Base-by-base conservation (phyloP, 1,140 invertebrate genomes). In the Mizuhopecten yessoensis region DNA sequence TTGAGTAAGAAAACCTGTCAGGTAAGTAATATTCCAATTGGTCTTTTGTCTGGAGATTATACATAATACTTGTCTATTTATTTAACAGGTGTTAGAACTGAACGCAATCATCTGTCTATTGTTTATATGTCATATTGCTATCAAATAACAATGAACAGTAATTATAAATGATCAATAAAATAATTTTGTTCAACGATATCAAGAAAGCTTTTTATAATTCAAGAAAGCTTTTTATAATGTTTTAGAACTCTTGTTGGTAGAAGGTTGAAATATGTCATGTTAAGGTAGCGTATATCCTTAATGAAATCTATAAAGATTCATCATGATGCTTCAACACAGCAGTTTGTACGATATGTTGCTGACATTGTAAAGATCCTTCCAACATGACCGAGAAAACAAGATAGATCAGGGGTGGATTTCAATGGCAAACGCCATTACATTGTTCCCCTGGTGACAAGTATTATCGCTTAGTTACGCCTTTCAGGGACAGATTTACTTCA, bases 381-480 rank as follows among this genome's bases (percentile, higher is more conserved):
- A 75, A 5, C 57, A 75, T 13, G 57, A 29, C 23, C 11, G 57
- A 75, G 57, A 75, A 75, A 75, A 75, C 11, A n/a, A 45, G 57
- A 29, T 29, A 75, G 57, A 75, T 75, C 57, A 75, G n/a, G 57
- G 57, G 13, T 49, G 45, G 5, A 9, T 29, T 75, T 75, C 11
- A 29, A n/a, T 13, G n/a, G 29, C 57, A 75, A 75, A 29, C 57
- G 29, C 57, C 57, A 75, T 75, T 29, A 75, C 23, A 75, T 75
- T 75, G 57, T 75, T 75, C 20, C 57, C 23, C 23, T 75, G n/a
- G 57, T 75, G 57, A 75, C 57, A 75, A 75, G 23, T 75, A 75
- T 75, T 75, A n/a, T 75, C 23, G 23, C 57, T 75, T 75, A 75
- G 57, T 75, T 75, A 75, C 57, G 57, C 57, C 57, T 75, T 75